Conservation (phyloP, 2,113 vertebrate genomes). For the Saguinus midas region DNA sequence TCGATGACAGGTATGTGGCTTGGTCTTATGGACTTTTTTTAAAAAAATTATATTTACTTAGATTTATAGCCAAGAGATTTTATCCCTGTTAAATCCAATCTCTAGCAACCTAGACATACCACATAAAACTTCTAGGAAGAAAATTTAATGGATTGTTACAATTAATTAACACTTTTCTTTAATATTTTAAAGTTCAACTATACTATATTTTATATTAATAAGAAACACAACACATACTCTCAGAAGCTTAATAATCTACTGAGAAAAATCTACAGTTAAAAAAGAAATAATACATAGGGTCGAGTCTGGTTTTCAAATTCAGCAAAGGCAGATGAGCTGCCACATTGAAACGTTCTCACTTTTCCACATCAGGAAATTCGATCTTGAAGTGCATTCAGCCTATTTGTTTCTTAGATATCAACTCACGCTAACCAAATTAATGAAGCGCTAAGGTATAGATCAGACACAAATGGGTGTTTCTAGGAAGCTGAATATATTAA, state of each 20-base stretch:
- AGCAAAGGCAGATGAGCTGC: background rate
- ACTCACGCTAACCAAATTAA: background rate
- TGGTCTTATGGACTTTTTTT: background rate
- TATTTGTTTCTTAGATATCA: background rate
- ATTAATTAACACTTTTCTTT: background rate
- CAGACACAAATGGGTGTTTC: background rate
- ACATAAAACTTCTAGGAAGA: slow-evolving; percentile 26
- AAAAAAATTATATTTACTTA: background rate
- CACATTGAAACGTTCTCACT: background rate
- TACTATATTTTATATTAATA: background rate
- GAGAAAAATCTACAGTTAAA: slow-evolving; percentile 3
- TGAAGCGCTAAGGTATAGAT: background rate
- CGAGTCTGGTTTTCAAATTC: background rate
- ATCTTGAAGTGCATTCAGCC: background rate
- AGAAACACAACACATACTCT: background rate
- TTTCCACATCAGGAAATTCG: background rate
- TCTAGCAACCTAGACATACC: background rate
- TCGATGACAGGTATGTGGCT: background rate
- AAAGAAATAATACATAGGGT: background rate
- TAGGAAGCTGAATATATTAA: background rate
- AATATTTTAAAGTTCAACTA: background rate
- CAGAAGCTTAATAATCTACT: background rate
- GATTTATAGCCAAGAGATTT: slow-evolving; percentile 10
- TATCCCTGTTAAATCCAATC: slow-evolving; percentile 27
- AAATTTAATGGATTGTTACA: slow-evolving; percentile 16